A percentile compares a stretch with the other conserved stretches of the same genome.
phyloP scores from a whole-genome alignment of 2,113 vertebrate species.

The Tiliqua scincoides region DNA sequence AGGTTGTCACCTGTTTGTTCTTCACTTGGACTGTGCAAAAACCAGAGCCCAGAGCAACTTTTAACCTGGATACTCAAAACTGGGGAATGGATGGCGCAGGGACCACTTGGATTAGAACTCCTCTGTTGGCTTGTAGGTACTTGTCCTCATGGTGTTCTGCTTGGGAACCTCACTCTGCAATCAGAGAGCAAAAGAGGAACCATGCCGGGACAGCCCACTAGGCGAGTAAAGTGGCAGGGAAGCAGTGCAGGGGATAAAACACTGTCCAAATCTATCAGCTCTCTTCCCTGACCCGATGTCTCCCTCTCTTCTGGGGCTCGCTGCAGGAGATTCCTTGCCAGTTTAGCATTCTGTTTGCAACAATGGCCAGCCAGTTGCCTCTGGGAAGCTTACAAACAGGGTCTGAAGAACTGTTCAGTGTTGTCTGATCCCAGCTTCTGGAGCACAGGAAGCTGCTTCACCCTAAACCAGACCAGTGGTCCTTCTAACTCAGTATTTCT shows the following conservation, averaged over 20 bases:
- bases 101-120: too few species aligned
- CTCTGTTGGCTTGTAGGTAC: background rate
- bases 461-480: too few species aligned
- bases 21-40: background rate
- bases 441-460: too few species aligned
- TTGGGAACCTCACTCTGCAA: background rate
- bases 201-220: background rate
- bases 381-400: background rate
- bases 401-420: background rate
- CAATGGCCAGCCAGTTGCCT: background rate
- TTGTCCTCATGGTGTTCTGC: background rate
- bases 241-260: too few species aligned
- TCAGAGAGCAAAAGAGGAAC: too few species aligned
- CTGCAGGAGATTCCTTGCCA: too few species aligned
- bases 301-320: background rate
- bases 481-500: too few species aligned
- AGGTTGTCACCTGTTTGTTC: too few species aligned
- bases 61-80: background rate
- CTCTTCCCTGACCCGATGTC: background rate
- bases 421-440: background rate
- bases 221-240: too few species aligned
- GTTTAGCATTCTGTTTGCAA: too few species aligned
- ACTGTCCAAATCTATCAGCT: background rate
- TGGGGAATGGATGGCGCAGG: background rate
- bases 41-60: too few species aligned